Base-by-base conservation (phyloP, 2,797 vertebrate genomes). In the Pempheris klunzingeri region DNA sequence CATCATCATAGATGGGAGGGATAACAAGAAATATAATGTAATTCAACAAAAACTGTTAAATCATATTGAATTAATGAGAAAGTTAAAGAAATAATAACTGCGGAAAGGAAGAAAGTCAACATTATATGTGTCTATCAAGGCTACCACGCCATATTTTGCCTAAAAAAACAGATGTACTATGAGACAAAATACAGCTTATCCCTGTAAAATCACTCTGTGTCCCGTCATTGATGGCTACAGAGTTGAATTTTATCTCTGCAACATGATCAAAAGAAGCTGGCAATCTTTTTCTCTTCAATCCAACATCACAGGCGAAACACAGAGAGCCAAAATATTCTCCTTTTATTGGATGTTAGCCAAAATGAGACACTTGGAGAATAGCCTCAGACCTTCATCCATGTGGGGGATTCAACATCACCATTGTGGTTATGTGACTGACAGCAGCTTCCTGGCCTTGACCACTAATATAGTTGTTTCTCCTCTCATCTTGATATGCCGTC, bases 371-470 rank as follows among this genome's bases (percentile, higher is more conserved):
- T 32, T 43, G 32, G 17, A n/a, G 5, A 60, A 32, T 13, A 47
- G 44, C 36, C 39, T 77, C 13, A 78, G 77, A 71, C 49, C 26
- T 64, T 62, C 55, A 63, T 65, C 86, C 58, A 70, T 74, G 77
- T 64, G 70, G 58, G 54, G n/a, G 43, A 76, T 67, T 70, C 63
- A 65, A 49, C 80, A 50, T 81, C 32, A 22, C 65, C 61, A 59
- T 65, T 87, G 81, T 85, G 86, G 86, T 77, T 78, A 39, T 53
- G 46, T 86, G 82, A 89, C n/a, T 88, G 76, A 78, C 68, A 78
- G 78, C 61, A 44, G 34, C 47, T 85, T 90, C 86, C 83, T 84
- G 80, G 52, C 72, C 59, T 77, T 83, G 72, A 85, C 86, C 78
- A n/a, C 83, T 84, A 79, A 87, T 76, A 54, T 59, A 73, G 85